These are phyloP conservation scores for Himalopsyche anomala DNA, from an alignment of 2,888 invertebrate species.

Conservation along the genomic window DNA sequence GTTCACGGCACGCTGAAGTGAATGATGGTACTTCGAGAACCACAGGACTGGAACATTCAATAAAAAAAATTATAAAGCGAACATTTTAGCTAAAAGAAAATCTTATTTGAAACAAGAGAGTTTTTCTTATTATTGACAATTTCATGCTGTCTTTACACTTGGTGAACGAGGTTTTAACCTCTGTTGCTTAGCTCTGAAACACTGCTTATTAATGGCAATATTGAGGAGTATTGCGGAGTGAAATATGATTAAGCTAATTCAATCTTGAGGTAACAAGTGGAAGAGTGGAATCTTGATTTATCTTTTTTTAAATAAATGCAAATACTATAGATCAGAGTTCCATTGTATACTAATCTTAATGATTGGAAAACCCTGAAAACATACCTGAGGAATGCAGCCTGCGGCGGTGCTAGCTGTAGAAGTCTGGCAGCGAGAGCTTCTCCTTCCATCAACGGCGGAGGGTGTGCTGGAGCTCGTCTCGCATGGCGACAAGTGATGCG, in stretches of 20 bases:
- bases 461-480: constrained; percentile 80
- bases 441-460: constrained; percentile 98
- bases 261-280: background rate
- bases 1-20: constrained; percentile 95
- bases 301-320: too few relatives aligned
- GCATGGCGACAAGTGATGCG: constrained; percentile 89
- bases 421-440: constrained; percentile 97
- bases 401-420: constrained; percentile 96
- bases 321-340: background rate
- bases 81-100: background rate
- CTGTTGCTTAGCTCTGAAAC: too few relatives aligned
- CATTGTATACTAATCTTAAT: background rate
- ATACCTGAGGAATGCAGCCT: constrained; percentile 96
- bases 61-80: background rate
- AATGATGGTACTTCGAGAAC: constrained; percentile 98
- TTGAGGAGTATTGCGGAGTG: too few relatives aligned
- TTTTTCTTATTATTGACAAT: too few relatives aligned
- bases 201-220: too few relatives aligned
- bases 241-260: too few relatives aligned
- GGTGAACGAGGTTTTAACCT: too few relatives aligned
- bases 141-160: too few relatives aligned
- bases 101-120: too few relatives aligned
- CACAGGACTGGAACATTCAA: constrained; percentile 82
- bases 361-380: background rate
- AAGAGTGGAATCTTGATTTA: background rate